These are phyloP conservation scores for Grapholita molesta DNA, from an alignment of 1,140 invertebrate species.

Conservation along the genomic window DNA sequence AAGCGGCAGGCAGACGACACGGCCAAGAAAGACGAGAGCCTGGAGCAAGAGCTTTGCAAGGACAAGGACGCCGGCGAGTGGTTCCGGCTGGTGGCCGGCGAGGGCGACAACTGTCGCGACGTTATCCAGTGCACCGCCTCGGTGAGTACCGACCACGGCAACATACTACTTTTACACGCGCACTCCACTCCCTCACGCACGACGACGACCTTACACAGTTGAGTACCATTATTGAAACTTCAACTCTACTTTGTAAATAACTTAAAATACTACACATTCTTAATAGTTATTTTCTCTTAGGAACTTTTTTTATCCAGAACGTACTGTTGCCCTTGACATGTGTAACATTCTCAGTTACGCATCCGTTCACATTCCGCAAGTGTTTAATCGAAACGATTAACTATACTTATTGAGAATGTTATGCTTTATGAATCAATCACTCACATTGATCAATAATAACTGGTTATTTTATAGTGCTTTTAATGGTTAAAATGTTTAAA, in stretches of 20 bases:
- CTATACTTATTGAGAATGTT: neutral
- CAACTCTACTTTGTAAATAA: neutral
- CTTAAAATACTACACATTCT: neutral
- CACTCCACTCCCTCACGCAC: neutral
- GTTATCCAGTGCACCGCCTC: slow-evolving; percentile 97
- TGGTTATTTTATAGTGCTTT: neutral
- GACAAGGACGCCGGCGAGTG: slow-evolving; percentile 97
- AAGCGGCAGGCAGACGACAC: slow-evolving; percentile 75
- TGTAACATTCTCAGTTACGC: neutral
- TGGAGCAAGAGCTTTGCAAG: slow-evolving; percentile 93
- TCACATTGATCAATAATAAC: neutral
- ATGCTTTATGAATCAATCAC: neutral
- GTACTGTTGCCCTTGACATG: neutral
- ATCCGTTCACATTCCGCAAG: neutral
- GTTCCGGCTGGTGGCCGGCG: slow-evolving; percentile 93
- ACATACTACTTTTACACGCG: slow-evolving; percentile 3
- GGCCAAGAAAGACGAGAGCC: slow-evolving; percentile 89
- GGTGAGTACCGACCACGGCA: slow-evolving; percentile 74
- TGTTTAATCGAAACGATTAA: neutral
- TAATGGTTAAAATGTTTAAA: slow-evolving; percentile 8
- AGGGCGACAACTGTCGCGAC: slow-evolving; percentile 95
- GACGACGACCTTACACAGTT: neutral
- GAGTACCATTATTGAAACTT: neutral
- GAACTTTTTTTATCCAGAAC: neutral
- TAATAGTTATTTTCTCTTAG: neutral